These are phyloP conservation scores for Ctenoplectra terminalis DNA, from an alignment of 1,140 invertebrate genomes.

Conservation along the genomic window DNA sequence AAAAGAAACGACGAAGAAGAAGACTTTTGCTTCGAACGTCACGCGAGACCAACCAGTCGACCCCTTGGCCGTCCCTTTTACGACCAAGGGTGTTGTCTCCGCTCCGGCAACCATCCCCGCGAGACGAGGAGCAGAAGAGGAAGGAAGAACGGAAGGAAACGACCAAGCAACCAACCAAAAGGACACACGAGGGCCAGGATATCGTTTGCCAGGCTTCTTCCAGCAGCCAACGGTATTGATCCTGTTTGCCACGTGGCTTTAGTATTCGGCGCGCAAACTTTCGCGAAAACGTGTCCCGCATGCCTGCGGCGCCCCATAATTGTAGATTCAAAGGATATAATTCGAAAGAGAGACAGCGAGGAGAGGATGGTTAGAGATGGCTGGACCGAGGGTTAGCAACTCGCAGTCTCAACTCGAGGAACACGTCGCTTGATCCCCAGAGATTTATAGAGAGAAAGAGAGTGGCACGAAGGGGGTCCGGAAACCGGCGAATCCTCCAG, in stretches of 20 bases:
- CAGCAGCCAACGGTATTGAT: conserved; percentile 71
- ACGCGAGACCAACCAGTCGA: background rate
- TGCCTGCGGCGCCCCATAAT: conserved; percentile 78
- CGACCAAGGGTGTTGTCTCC: conserved; percentile 34
- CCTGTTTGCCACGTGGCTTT: conserved; percentile 79
- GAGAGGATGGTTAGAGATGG: conserved; percentile 24
- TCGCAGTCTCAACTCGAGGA: background rate
- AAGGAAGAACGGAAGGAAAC: conserved; percentile 49
- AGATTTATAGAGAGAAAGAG: conserved; percentile 44
- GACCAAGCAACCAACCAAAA: conserved; percentile 58
- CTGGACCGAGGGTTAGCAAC: background rate
- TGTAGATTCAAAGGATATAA: conserved; percentile 83
- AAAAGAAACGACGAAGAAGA: background rate
- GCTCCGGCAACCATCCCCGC: background rate
- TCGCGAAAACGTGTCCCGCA: conserved; percentile 80
- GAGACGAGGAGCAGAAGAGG: conserved; percentile 30
- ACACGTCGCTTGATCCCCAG: conserved; percentile 54
- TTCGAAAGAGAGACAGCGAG: conserved; percentile 69
- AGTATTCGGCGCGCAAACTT: conserved; percentile 81
- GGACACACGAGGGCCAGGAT: conserved; percentile 50
- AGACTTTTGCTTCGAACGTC: conserved; percentile 16
- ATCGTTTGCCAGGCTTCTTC: conserved; percentile 54
- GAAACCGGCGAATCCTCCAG: too few species aligned
- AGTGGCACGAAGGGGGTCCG: too few species aligned
- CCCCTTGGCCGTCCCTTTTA: conserved; percentile 39